Evolutionary conservation across 1,140 invertebrate genomes (phyloP).

Genomic region (Melipona quadrifasciata): DNA sequence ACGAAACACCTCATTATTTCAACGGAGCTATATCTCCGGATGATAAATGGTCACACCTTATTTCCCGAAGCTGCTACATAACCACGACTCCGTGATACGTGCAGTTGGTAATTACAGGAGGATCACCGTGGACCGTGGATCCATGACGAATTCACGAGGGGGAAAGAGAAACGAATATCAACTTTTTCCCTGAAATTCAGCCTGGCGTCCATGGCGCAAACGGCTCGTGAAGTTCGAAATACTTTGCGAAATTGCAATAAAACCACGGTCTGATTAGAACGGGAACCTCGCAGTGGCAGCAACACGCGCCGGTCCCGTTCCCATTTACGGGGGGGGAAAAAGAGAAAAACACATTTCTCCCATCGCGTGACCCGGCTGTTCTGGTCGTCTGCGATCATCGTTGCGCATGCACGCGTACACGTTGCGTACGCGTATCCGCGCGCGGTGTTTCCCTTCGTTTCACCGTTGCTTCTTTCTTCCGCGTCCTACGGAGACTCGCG

Average conservation of each 20-base stretch:
- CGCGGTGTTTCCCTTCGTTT: not conserved
- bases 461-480: not conserved
- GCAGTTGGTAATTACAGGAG: not conserved
- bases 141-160: not conserved
- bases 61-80: not conserved
- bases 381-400: conserved; percentile 41
- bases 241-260: conserved; percentile 45
- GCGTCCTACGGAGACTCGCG: not conserved
- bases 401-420: conserved; percentile 28
- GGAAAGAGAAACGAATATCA: not conserved
- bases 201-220: not conserved
- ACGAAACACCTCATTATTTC: not conserved
- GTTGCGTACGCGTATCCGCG: conserved; percentile 6
- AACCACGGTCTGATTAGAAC: conserved; percentile 64
- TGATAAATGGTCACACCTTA: not conserved
- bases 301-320: conserved; percentile 49
- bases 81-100: not conserved
- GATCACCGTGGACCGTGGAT: not conserved
- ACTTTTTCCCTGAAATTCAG: not conserved
- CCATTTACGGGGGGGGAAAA: conserved; percentile 29
- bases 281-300: conserved; percentile 38
- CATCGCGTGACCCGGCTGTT: conserved; percentile 51
- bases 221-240: conserved; percentile 27
- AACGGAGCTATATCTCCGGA: not conserved
- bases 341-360: conserved; percentile 38